Conservation (phyloP, 2,797 vertebrate species). For the Cyclura pinguis region DNA sequence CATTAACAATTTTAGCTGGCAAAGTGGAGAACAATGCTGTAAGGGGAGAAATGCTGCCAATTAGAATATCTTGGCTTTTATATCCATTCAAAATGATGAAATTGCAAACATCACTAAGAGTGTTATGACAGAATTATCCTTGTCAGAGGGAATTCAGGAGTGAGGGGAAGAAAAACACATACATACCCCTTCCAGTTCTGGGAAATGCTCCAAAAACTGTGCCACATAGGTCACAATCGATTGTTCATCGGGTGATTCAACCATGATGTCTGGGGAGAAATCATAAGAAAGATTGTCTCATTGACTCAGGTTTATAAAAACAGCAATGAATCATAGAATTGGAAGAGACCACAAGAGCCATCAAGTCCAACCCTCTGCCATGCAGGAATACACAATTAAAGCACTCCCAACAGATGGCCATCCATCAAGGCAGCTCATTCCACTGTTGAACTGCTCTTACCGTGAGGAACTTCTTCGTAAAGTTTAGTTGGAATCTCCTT, state of each 20-base stretch:
- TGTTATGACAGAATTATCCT: conserved; percentile 17
- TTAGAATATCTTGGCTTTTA: conserved; percentile 28
- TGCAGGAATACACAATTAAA: too few relatives aligned
- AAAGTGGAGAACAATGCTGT: neutral
- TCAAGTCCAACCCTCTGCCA: too few relatives aligned
- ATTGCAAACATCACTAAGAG: conserved; percentile 18
- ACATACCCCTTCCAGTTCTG: conserved; percentile 90
- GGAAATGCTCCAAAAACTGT: conserved; percentile 96
- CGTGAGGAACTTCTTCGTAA: too few relatives aligned
- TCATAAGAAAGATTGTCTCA: conserved; percentile 34
- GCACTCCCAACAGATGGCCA: too few relatives aligned
- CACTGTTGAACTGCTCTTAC: too few relatives aligned
- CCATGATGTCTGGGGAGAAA: conserved; percentile 87
- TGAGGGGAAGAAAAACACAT: conserved; percentile 65
- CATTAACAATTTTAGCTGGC: neutral
- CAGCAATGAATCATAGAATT: too few relatives aligned
- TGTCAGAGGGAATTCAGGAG: neutral
- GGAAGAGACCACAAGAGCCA: too few relatives aligned
- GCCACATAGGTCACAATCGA: conserved; percentile 96
- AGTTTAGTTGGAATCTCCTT: too few relatives aligned
- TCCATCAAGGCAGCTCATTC: too few relatives aligned
- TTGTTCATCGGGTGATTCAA: conserved; percentile 91
- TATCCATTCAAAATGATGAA: conserved; percentile 31
- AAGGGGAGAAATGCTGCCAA: neutral
- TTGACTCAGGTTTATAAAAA: conserved; percentile 12